Percentiles rank a stretch among this genome's conserved stretches.
Evolutionary conservation across 2,797 vertebrate genomes (phyloP).

Genomic region (Rhinogobio ventralis): DNA sequence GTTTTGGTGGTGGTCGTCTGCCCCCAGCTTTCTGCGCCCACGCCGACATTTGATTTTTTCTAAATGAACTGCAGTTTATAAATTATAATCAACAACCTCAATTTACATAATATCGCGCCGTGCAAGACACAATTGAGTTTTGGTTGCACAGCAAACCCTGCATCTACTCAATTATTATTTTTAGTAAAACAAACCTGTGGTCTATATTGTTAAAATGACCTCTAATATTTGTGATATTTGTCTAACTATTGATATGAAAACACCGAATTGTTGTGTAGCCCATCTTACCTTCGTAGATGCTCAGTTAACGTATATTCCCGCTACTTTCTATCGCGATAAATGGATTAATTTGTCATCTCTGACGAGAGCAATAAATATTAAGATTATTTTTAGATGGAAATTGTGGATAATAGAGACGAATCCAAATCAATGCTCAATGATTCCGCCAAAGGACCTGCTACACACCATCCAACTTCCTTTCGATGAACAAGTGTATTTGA

Average conservation of each 20-base stretch:
- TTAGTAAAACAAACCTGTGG: no score
- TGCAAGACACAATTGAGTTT: not conserved
- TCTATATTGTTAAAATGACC: not conserved
- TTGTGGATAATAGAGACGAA: not conserved
- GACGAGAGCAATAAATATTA: not conserved
- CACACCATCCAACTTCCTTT: not conserved
- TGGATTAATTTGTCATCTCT: not conserved
- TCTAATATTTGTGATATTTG: not conserved
- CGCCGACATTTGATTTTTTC: slow-evolving; percentile 71
- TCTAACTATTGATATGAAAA: not conserved
- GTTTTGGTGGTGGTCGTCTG: slow-evolving; percentile 68
- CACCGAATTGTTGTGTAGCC: not conserved
- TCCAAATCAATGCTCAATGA: not conserved
- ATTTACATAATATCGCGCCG: not conserved
- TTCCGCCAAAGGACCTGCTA: not conserved
- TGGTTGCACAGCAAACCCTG: no score
- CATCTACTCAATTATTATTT: not conserved
- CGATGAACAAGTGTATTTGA: not conserved
- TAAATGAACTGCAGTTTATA: not conserved
- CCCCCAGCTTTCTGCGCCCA: slow-evolving; percentile 71
- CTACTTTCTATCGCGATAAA: not conserved
- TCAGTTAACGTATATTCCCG: not conserved
- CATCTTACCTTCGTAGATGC: not conserved
- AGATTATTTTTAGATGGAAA: not conserved
- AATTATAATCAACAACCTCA: not conserved